Percentiles rank a stretch among this genome's conserved stretches.
Conservation (phyloP, 2,888 invertebrate genomes). For the Alviniconcha strummeri region DNA sequence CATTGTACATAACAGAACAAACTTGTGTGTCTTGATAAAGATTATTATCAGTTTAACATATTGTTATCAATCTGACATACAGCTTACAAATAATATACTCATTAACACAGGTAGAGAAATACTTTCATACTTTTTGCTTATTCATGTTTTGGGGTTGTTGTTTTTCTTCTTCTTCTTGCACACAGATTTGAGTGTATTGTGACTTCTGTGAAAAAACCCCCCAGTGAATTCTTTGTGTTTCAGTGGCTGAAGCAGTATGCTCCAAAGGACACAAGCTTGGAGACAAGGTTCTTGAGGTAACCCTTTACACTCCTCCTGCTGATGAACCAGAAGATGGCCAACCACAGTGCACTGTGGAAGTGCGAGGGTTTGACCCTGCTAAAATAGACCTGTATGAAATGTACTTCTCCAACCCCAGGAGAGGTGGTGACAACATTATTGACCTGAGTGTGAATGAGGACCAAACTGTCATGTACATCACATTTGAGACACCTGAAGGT, state of each 20-base stretch:
- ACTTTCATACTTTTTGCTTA: too few species aligned
- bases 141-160: too few species aligned
- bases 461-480: slow-evolving; percentile 20
- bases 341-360: slow-evolving; percentile 18
- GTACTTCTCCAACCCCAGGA: slow-evolving; percentile 28
- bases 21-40: too few species aligned
- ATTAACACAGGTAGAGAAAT: too few species aligned
- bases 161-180: too few species aligned
- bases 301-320: slow-evolving; percentile 3
- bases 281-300: slow-evolving; percentile 13
- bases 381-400: slow-evolving; percentile 15
- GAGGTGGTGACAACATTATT: slow-evolving; percentile 7
- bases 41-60: too few species aligned
- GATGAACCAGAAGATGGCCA: neutral
- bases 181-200: too few species aligned
- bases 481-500: slow-evolving; percentile 28
- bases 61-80: too few species aligned
- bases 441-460: slow-evolving; percentile 5
- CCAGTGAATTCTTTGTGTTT: neutral
- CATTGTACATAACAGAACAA: too few species aligned
- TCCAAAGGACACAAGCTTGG: slow-evolving; percentile 15
- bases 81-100: too few species aligned
- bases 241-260: slow-evolving; percentile 7
- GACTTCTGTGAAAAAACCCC: too few species aligned
- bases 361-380: slow-evolving; percentile 19